Evolutionary conservation across 2,888 invertebrate genomes (phyloP), one percentile per base, ranked within the genome.

Genomic region (Agrenia bidenticulata): DNA sequence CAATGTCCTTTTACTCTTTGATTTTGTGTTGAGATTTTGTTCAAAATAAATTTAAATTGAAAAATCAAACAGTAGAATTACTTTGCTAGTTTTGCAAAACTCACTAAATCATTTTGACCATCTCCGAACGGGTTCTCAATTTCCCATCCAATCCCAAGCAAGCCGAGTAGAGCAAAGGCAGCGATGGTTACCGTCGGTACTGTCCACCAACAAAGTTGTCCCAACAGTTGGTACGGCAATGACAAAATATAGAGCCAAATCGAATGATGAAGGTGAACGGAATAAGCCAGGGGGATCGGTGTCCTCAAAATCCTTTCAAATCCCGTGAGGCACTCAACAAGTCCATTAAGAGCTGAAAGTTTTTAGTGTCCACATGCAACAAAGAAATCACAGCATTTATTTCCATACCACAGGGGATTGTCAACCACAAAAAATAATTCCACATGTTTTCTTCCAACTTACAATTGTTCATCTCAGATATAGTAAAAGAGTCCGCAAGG

Each of bases 201-300:
- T 13, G 68, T 68, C 60, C 65, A 68, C 69, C 69, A 69, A 27
- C 60, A 53, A 26, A 69, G 41, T 15, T 58, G 53, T 39, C 57
- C 61, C 19, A 63, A 59, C 27, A 72, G 56, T 50, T 72, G 72
- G 51, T 62, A 72, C 0, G 72, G 72, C 19, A 72, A 53, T 21
- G 69, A 66, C 39, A 72, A 54, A 9, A 72, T 50, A 32, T 72
- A 72, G 4, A 72, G 26, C 67, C 67, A 72, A 49, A 72, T 63
- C 50, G 72, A 63, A 58, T 72, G 69, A 56, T 67, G 65, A n/a
- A 72, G 61, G 60, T 72, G 72, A 27, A 72, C 73, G 23, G 70
- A 70, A 57, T 73, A 73, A 11, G 70, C 73, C 37, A 73, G 55
- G 1, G 72, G 72, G 32, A 72, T 72, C 53, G 72, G 72, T 32